Evolutionary conservation across 1,140 invertebrate species (phyloP).

Genomic region (Vanessa atalanta): DNA sequence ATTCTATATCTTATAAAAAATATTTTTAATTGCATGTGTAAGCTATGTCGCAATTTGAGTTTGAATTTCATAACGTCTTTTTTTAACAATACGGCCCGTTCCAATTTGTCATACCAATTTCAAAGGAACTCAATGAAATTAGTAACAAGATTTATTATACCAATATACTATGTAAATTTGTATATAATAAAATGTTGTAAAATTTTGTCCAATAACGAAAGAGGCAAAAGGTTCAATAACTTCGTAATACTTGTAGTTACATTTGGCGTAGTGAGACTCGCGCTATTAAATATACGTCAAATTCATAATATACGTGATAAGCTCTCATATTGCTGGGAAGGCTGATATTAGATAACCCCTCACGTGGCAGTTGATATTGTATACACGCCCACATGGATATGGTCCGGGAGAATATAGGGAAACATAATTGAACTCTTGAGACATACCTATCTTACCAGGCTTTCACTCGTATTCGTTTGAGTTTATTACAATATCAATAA

Average conservation of each 20-base stretch:
- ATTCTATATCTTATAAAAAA: too few species aligned
- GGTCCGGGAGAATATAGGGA: not conserved
- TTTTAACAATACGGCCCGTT: too few species aligned
- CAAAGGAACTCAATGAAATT: too few species aligned
- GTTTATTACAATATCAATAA: too few species aligned
- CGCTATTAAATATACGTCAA: conserved; percentile 18
- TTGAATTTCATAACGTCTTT: too few species aligned
- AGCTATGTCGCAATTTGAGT: too few species aligned
- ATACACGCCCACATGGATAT: not conserved
- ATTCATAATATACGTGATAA: conserved; percentile 8
- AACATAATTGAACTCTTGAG: not conserved
- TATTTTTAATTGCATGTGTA: too few species aligned
- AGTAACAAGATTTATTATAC: too few species aligned
- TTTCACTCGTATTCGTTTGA: too few species aligned
- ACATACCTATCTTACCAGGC: too few species aligned
- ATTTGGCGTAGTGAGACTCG: not conserved
- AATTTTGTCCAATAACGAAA: not conserved
- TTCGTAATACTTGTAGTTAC: not conserved
- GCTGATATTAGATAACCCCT: conserved; percentile 21
- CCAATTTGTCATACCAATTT: too few species aligned
- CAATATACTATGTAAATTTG: not conserved
- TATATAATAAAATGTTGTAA: not conserved
- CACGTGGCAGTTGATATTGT: conserved; percentile 3
- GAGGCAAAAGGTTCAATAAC: not conserved
- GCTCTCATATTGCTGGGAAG: conserved; percentile 8